Evolutionary conservation across 2,113 vertebrate genomes (phyloP), one percentile per base, ranked within the genome.

Genomic region (Melanerpes aurifrons): DNA sequence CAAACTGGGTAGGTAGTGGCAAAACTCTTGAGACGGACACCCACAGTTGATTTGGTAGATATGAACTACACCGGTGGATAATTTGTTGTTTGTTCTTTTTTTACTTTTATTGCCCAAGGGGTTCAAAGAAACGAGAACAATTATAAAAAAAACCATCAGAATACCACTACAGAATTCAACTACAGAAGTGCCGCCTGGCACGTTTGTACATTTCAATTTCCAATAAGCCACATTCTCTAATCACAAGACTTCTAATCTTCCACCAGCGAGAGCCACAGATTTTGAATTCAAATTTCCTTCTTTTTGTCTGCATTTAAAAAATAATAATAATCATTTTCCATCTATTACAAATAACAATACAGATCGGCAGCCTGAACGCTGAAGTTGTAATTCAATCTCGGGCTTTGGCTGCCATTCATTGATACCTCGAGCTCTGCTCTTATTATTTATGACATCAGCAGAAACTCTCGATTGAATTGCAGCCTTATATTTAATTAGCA

Each of bases 261-360:
- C 92, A 95, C 97, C 96, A 94, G 94, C 73, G 82, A 96, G 95
- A 96, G 95, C 91, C 96, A 86, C 94, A 80, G 86, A 97, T 97
- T 97, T 97, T 97, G 93, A 97, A 98, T 98, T 98, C 96, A 97
- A 95, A 98, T 97, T 98, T 97, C 97, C 95, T 98, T 94, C 95
- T 95, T 95, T 97, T 98, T 98, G 97, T 98, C 97, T 97, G 97
- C 97, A 97, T 97, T 98, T 98, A 97, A 98, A 96, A 98, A 98
- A 98, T 98, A 98, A 98, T 98, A 98, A 98, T 97, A 98, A 98
- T 97, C 97, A 97, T 98, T 98, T 97, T 96, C 97, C 97, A 97
- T 97, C 97, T 97, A 97, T 98, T 98, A 96, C 98, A 97, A 98
- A 98, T 98, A 98, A 98, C 97, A 98, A 98, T 98, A 98, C 97